Base-by-base conservation (phyloP, 2,113 vertebrate genomes). In the Oriolus oriolus region DNA sequence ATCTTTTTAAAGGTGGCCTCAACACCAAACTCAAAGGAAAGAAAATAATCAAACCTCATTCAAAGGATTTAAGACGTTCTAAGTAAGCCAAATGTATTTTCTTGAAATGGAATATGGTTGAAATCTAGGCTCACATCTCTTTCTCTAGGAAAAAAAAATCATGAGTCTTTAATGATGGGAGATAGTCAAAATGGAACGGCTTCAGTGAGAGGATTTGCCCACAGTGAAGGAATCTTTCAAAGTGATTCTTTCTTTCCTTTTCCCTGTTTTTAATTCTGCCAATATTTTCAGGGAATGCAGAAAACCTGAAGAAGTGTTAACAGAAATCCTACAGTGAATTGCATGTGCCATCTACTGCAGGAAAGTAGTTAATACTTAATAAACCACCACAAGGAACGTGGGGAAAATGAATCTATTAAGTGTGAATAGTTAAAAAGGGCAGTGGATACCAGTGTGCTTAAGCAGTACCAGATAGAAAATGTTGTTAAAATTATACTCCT, bases 351-450 rank as follows among this genome's bases (percentile, higher is more conserved):
- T 91, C 88, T 95, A 89, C 82, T 89, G 80, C 80, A 92, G 85
- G 33, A 89, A 94, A 85, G 57, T 64, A 68, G 87, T 93, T 94
- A 97, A 95, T 95, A 82, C 79, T 88, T 95, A 95, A 95, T 80
- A 92, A 96, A 84, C 8, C 60, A 91, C 49, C 53, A 42, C 61
- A 21, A 41, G 57, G 45, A 74, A 74, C 10, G 13, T 3, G 11
- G 68, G 61, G 68, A 65, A 70, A 93, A 90, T 84, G 74, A 94
- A 92, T 87, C 39, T 89, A 83, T 90, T 77, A 83, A 77, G 45
- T 53, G 53, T 56, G 85, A 96, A 95, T 65, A 68, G 69, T 41
- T 87, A 90, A 95, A 95, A 95, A 94, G 53, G 54, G 35, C 93
- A 95, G 41, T 68, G 76, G 57, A 41, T 81, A 53, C n/a, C 50